Percentiles rank a stretch among this genome's conserved stretches.
Evolutionary conservation across 1,140 invertebrate species (phyloP).

Genomic region (Sarcophaga peregrina): DNA sequence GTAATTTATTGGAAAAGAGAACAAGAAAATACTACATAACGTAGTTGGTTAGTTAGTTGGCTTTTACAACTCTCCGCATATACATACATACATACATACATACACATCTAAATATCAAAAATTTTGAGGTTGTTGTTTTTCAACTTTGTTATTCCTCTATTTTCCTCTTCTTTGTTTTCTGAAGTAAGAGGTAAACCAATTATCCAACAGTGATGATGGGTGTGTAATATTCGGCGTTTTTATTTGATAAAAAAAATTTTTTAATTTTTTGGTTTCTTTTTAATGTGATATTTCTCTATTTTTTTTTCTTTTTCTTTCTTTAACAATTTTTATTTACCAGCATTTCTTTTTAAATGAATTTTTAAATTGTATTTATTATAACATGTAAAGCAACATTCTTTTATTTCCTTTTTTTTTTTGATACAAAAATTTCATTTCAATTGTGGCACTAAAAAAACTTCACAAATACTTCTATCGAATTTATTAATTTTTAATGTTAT

Average conservation of each 20-base stretch:
- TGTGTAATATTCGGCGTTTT: constrained; percentile 20
- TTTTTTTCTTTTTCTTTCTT: background rate
- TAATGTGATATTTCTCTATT: no score
- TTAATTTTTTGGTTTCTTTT: no score
- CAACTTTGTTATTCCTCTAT: background rate
- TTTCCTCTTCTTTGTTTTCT: constrained; percentile 1
- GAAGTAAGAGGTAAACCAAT: background rate
- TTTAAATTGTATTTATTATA: no score
- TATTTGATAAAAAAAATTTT: background rate
- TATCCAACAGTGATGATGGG: constrained; percentile 10
- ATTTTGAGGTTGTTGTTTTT: constrained; percentile 4
- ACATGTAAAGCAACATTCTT: no score
- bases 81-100: constrained; percentile 2
- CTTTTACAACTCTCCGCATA: background rate
- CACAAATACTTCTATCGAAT: no score
- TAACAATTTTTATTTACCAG: background rate
- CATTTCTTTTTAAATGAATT: background rate
- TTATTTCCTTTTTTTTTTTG: no score
- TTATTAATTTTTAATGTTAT: no score
- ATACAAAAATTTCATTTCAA: no score
- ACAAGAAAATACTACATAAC: no score
- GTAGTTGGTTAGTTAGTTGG: no score
- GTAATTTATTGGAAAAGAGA: no score
- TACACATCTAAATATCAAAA: constrained; percentile 1
- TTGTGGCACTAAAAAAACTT: no score